Percentiles rank a stretch among this genome's conserved stretches.
Evolutionary conservation across 2,113 vertebrate species (phyloP).

Genomic region (Gallinago paraguaiae): DNA sequence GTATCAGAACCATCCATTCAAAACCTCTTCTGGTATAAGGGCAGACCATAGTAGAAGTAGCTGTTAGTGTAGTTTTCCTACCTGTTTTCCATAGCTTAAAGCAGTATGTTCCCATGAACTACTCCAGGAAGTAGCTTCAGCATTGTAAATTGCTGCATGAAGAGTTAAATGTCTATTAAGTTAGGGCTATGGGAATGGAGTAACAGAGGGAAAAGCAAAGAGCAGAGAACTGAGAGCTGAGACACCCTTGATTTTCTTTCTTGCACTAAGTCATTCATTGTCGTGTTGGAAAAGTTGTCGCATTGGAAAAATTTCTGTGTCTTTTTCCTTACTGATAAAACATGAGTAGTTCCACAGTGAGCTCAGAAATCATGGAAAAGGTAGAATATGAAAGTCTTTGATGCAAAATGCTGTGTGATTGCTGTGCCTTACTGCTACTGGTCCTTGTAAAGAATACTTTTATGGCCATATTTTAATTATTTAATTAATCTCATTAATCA

Average conservation of each 20-base stretch:
- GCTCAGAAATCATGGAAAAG: not conserved
- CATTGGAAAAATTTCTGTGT: not conserved
- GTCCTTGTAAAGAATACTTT: not conserved
- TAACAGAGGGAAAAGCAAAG: not conserved
- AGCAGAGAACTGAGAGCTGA: not conserved
- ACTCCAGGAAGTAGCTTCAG: not conserved
- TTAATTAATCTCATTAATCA: too few relatives aligned
- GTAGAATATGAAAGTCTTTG: not conserved
- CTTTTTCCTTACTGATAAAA: not conserved
- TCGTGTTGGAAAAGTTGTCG: not conserved
- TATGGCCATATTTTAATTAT: not conserved
- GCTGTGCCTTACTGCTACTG: not conserved
- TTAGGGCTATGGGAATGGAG: not conserved
- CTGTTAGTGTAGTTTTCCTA: not conserved
- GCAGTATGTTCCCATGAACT: not conserved
- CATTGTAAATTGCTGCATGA: not conserved
- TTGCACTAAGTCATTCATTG: not conserved
- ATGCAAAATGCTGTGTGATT: not conserved
- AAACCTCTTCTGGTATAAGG: not conserved
- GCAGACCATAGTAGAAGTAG: not conserved
- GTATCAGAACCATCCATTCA: not conserved
- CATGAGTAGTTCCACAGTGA: not conserved
- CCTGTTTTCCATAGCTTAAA: not conserved
- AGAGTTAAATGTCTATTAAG: not conserved
- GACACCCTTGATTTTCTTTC: not conserved